phyloP scores from a whole-genome alignment of 2,888 invertebrate species.

The Willowsia nigromaculata region DNA sequence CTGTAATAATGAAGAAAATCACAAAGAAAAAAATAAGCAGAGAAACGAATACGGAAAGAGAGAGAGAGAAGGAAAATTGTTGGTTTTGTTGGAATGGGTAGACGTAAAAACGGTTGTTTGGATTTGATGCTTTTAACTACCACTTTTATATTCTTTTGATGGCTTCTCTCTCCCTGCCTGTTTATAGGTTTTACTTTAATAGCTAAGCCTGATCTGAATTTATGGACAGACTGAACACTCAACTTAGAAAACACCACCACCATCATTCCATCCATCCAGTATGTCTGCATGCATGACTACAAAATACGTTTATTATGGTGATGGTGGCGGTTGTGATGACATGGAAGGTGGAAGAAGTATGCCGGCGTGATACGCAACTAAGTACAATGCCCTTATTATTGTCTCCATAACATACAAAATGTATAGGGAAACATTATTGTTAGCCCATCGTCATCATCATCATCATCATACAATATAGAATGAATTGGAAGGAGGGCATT shows the following conservation, averaged over 20 bases:
- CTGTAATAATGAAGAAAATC: constrained; percentile 61
- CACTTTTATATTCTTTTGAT: constrained; percentile 69
- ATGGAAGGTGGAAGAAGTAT: constrained; percentile 17
- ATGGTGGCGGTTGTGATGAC: constrained; percentile 1
- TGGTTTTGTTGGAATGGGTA: constrained; percentile 64
- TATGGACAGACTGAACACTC: constrained; percentile 50
- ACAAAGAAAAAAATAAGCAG: constrained; percentile 41
- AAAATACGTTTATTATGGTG: background rate
- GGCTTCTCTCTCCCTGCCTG: constrained; percentile 53
- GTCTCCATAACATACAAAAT: constrained; percentile 3
- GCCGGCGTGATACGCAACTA: background rate
- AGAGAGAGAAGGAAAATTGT: constrained; percentile 57
- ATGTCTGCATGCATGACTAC: constrained; percentile 20
- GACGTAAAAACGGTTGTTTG: constrained; percentile 69
- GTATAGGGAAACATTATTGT: background rate
- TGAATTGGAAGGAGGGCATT: constrained; percentile 31
- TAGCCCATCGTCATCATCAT: constrained; percentile 2
- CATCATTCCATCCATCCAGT: constrained; percentile 17
- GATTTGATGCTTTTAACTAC: constrained; percentile 72
- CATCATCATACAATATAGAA: background rate
- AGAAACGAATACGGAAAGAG: background rate
- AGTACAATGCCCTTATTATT: constrained; percentile 18
- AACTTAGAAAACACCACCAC: constrained; percentile 22
- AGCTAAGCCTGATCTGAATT: constrained; percentile 69
- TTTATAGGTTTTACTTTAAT: constrained; percentile 72